Base-by-base conservation (phyloP, 2,888 invertebrate genomes). In the Hofmannophila pseudospretella region DNA sequence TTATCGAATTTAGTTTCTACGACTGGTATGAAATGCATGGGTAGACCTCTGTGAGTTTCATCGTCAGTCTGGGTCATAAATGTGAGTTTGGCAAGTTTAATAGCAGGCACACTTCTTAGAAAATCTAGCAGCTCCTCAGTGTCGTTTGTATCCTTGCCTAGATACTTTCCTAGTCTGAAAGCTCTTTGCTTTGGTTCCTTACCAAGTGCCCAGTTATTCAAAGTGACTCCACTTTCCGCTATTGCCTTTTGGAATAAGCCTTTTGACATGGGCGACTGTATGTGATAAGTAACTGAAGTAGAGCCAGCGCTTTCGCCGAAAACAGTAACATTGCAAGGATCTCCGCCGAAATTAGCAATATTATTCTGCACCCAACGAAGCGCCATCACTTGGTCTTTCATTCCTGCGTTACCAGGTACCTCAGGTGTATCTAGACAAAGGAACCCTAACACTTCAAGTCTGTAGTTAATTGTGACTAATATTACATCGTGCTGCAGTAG, bases 261-360 rank as follows among this genome's bases (percentile, higher is more conserved):
- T 52, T 53, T 49, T 0, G 85, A 79, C 65, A 77, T 67, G 0
- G 77, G 74, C 2, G 84, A 81, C 5, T 82, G 39, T 61, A 85
- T 56, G 25, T 85, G 77, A 36, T 65, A 69, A 1, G 74, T 78
- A 0, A 74, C 75, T 7, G 75, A 65, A 0, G 59, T 59, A 0
- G 65, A 69, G 3, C 88, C 88, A 3, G 84, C 73, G 44, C 82
- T 80, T 41, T 81, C 75, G 0, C 85, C 87, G 37, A 80, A 73
- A 34, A 87, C 44, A 0, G 82, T 81, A 14, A 81, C 57, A 41
- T 75, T 72, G 4, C 70, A 50, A 2, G 67, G 58, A 32, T 78
- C 69, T 1, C 78, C 79, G 4, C 79, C 79, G 39, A 79, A 78
- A 8, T 58, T 44, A 36, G 56, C 46, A 32, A 70, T 67, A 37